These are phyloP conservation scores for Bergia sp. DNA, from an alignment of 92 coral and sea anemone genomes.

Conservation along the genomic window DNA sequence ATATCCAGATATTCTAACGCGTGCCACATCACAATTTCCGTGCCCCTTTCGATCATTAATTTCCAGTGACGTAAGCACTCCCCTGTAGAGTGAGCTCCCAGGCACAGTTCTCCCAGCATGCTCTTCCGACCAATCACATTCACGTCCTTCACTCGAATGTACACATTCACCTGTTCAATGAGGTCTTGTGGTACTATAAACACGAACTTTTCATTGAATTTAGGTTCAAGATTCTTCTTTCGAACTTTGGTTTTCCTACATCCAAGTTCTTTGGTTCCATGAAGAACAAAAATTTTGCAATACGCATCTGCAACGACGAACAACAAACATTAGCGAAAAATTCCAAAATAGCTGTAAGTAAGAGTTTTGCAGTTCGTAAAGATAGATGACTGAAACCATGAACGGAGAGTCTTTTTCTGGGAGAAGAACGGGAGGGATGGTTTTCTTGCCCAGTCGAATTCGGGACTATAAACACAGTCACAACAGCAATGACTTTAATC, in stretches of 20 bases:
- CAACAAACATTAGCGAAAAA: too few relatives aligned
- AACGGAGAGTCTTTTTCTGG: not conserved
- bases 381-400: not conserved
- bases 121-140: conserved; percentile 77
- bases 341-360: too few relatives aligned
- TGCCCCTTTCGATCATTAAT: conserved; percentile 69
- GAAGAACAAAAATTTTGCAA: conserved; percentile 86
- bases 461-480: not conserved
- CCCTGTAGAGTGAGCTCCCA: conserved; percentile 85
- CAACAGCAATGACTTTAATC: not conserved
- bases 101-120: conserved; percentile 80
- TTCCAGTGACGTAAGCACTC: conserved; percentile 83
- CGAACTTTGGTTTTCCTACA: conserved; percentile 75
- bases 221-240: conserved; percentile 87
- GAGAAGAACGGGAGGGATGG: not conserved
- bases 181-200: conserved; percentile 66
- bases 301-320: conserved; percentile 71
- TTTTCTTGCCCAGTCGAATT: not conserved
- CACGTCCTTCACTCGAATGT: conserved; percentile 88
- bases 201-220: conserved; percentile 66
- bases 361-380: too few relatives aligned
- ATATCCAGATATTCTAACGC: conserved; percentile 74
- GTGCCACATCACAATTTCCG: conserved; percentile 87
- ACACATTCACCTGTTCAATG: conserved; percentile 76
- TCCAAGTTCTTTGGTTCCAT: conserved; percentile 76